Evolutionary conservation across 1,140 invertebrate genomes (phyloP).

Genomic region (Zophobas atratus): DNA sequence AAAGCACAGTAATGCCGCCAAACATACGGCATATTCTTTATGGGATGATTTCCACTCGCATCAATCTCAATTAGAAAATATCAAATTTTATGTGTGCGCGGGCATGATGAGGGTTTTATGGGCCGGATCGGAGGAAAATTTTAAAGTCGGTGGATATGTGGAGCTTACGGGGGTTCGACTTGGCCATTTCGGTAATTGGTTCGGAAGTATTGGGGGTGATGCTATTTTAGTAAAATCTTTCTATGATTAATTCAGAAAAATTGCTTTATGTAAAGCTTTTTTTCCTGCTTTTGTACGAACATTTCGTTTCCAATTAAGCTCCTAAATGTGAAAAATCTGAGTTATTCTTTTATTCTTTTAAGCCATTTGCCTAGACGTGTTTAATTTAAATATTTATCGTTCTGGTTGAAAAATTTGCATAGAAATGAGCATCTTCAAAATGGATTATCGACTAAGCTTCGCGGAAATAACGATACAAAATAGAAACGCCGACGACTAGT

Average conservation of each 20-base stretch:
- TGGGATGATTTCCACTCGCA: slow-evolving; percentile 16
- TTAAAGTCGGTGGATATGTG: background rate
- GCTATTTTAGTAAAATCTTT: too few relatives aligned
- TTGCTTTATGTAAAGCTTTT: too few relatives aligned
- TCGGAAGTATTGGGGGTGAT: too few relatives aligned
- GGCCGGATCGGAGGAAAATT: background rate
- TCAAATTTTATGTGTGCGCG: slow-evolving; percentile 25
- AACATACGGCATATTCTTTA: slow-evolving; percentile 12
- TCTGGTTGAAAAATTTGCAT: slow-evolving; percentile 36
- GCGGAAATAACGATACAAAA: too few relatives aligned
- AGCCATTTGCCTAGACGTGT: slow-evolving; percentile 23
- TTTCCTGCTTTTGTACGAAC: too few relatives aligned
- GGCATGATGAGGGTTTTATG: slow-evolving; percentile 6
- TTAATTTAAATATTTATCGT: slow-evolving; percentile 42
- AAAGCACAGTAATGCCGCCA: background rate
- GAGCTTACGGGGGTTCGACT: too few relatives aligned
- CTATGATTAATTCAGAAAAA: too few relatives aligned
- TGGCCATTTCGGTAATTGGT: too few relatives aligned
- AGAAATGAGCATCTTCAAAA: slow-evolving; percentile 35
- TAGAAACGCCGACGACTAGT: too few relatives aligned
- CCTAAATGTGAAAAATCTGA: slow-evolving; percentile 16
- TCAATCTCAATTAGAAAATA: slow-evolving; percentile 33
- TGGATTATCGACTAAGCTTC: slow-evolving; percentile 1
- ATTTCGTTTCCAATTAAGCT: too few relatives aligned
- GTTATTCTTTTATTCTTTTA: slow-evolving; percentile 22